phyloP scores from a whole-genome alignment of 1,140 invertebrate genomes.

The Melipona quadrifasciata region DNA sequence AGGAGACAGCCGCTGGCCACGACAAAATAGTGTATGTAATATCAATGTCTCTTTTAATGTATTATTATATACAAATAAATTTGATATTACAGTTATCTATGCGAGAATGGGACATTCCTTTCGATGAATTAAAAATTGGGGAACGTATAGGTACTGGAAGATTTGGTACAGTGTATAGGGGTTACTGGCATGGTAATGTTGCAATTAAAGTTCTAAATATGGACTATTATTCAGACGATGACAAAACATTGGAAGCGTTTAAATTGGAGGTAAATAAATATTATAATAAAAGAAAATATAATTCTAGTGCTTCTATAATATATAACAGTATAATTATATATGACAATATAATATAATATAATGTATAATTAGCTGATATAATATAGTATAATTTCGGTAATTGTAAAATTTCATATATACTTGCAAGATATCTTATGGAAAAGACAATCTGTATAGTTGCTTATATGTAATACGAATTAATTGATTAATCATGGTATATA shows the following conservation, averaged over 20 bases:
- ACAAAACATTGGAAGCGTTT: slow-evolving; percentile 96
- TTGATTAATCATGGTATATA: background rate
- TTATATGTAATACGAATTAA: background rate
- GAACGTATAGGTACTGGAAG: slow-evolving; percentile 95
- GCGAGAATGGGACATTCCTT: slow-evolving; percentile 99
- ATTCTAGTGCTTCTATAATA: slow-evolving; percentile 13
- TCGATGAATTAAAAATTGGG: slow-evolving; percentile 93
- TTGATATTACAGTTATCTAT: slow-evolving; percentile 88
- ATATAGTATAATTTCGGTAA: background rate
- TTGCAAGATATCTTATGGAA: too few relatives aligned
- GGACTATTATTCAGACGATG: slow-evolving; percentile 93
- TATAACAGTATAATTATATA: background rate
- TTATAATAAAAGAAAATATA: slow-evolving; percentile 1
- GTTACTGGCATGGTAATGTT: slow-evolving; percentile 99
- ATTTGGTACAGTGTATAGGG: slow-evolving; percentile 97
- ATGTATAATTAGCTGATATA: background rate
- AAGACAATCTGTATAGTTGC: background rate
- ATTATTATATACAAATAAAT: slow-evolving; percentile 6
- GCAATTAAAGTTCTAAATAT: slow-evolving; percentile 99
- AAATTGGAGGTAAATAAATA: slow-evolving; percentile 89
- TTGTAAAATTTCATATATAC: slow-evolving; percentile 1
- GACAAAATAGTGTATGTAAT: slow-evolving; percentile 92
- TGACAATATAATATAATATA: too few relatives aligned
- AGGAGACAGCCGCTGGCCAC: slow-evolving; percentile 87
- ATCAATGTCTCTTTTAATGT: background rate